phyloP scores from a whole-genome alignment of 2,113 vertebrate species.

The Tragelaphus scriptus region DNA sequence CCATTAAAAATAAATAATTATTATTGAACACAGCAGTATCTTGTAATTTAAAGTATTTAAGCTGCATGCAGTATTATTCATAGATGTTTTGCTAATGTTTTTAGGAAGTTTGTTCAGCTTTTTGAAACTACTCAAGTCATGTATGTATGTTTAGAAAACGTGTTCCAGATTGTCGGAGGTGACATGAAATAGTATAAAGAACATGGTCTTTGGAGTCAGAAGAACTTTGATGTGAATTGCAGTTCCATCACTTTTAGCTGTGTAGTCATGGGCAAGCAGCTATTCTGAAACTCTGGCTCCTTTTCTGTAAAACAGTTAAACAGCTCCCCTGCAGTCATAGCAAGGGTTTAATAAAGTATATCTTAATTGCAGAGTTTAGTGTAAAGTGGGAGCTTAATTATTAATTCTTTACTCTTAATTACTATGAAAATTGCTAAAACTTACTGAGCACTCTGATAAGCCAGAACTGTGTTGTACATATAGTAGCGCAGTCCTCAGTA shows the following conservation, averaged over 20 bases:
- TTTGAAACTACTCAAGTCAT: not conserved
- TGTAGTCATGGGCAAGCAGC: not conserved
- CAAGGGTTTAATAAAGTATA: not conserved
- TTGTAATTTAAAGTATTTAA: slow-evolving; percentile 21
- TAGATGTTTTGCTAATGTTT: not conserved
- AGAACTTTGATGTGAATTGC: not conserved
- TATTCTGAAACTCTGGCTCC: not conserved
- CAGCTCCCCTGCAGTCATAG: not conserved
- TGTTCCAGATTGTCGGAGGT: not conserved
- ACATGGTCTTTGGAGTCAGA: not conserved
- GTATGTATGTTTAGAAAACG: not conserved
- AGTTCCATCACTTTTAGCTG: not conserved
- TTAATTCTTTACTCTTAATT: not conserved
- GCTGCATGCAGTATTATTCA: not conserved
- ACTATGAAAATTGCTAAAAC: not conserved
- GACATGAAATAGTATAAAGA: not conserved
- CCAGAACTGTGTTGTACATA: not conserved
- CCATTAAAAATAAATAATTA: slow-evolving; percentile 3
- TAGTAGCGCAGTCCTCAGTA: not conserved
- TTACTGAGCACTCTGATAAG: not conserved
- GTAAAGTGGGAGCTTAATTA: not conserved
- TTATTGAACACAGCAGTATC: not conserved
- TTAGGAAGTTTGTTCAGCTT: not conserved
- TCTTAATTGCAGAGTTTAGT: not conserved
- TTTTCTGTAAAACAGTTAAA: not conserved